Percentiles rank a stretch among this genome's conserved stretches.
These are phyloP conservation scores for Drosophila biarmipes DNA, from an alignment of 1,140 invertebrate species.

Conservation along the genomic window DNA sequence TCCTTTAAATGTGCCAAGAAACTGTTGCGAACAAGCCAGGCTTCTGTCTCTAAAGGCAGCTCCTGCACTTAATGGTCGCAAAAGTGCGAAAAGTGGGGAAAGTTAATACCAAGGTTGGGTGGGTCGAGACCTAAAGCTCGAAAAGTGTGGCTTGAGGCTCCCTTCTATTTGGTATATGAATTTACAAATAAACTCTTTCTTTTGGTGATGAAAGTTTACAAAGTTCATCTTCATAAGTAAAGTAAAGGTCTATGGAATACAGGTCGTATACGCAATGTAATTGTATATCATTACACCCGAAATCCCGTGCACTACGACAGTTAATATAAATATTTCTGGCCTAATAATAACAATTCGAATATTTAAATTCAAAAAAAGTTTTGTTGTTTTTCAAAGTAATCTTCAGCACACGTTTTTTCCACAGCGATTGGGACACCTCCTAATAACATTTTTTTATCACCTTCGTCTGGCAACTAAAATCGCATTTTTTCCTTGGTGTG, in stretches of 20 bases:
- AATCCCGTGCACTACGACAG: too few relatives aligned
- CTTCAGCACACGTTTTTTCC: too few relatives aligned
- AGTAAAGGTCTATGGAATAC: not conserved
- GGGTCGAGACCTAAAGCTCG: not conserved
- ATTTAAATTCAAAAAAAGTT: too few relatives aligned
- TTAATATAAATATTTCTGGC: too few relatives aligned
- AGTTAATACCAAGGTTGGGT: conserved; percentile 3
- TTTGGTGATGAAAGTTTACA: not conserved
- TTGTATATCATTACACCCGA: too few relatives aligned
- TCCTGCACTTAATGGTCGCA: conserved; percentile 19
- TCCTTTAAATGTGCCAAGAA: conserved; percentile 35
- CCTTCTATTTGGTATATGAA: not conserved
- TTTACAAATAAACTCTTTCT: not conserved
- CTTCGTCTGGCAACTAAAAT: too few relatives aligned
- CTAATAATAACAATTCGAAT: too few relatives aligned
- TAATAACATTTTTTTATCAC: not conserved
- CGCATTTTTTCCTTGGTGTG: too few relatives aligned
- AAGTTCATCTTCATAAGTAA: too few relatives aligned
- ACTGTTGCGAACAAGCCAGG: conserved; percentile 2
- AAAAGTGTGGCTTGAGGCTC: not conserved
- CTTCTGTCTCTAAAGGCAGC: conserved; percentile 18
- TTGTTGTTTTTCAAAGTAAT: too few relatives aligned
- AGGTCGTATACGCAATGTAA: not conserved
- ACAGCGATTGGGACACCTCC: too few relatives aligned
- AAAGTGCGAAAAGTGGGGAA: conserved; percentile 2